A percentile compares a stretch with the other conserved stretches of the same genome.
Conservation (phyloP, 2,113 vertebrate species). For the Onychostruthus taczanowskii region DNA sequence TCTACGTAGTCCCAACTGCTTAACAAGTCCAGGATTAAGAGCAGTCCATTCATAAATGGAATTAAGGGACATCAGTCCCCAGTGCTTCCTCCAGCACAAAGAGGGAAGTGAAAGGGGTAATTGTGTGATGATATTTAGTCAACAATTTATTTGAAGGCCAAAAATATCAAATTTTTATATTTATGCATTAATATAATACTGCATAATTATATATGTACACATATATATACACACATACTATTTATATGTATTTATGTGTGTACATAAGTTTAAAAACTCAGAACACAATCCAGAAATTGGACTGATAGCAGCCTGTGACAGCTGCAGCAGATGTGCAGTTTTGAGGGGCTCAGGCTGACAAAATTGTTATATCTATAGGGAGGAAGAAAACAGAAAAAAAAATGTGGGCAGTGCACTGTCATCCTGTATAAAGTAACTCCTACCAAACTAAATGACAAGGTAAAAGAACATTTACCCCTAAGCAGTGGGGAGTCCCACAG, state of each 20-base stretch:
- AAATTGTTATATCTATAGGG: not conserved
- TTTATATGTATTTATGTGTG: not conserved
- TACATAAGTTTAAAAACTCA: not conserved
- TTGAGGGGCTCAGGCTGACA: not conserved
- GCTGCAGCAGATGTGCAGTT: not conserved
- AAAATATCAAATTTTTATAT: not conserved
- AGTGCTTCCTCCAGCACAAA: not conserved
- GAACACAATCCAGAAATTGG: not conserved
- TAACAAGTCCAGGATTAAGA: not conserved
- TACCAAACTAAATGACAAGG: not conserved
- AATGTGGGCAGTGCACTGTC: not conserved
- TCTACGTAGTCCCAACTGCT: not conserved
- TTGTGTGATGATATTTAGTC: not conserved
- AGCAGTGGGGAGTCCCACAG: not conserved
- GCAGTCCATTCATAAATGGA: not conserved
- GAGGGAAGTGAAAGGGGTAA: not conserved
- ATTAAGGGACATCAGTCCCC: not conserved
- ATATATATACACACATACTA: not conserved
- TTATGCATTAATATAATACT: not conserved
- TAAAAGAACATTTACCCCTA: conserved; percentile 18
- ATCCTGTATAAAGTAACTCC: not conserved
- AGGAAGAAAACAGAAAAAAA: not conserved
- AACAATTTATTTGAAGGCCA: not conserved
- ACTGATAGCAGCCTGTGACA: not conserved
- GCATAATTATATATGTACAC: not conserved